phyloP scores from a whole-genome alignment of 2,888 invertebrate genomes.

The Euproctis similis region DNA sequence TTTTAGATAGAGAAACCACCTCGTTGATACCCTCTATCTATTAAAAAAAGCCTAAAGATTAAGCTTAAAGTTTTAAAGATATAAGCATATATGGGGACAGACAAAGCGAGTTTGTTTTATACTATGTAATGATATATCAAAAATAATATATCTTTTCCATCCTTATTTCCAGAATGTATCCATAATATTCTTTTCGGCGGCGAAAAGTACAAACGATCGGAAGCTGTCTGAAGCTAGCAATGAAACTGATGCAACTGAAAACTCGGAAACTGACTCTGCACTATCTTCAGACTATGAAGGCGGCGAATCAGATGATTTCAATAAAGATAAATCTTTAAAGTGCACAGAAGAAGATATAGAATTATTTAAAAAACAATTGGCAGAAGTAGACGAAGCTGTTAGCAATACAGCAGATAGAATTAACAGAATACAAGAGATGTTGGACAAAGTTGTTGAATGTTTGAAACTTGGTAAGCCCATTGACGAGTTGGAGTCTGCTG shows the following conservation, averaged over 20 bases:
- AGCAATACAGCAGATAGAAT: slow-evolving; percentile 73
- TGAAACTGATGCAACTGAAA: slow-evolving; percentile 19
- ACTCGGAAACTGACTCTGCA: slow-evolving; percentile 48
- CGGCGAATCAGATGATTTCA: slow-evolving; percentile 25
- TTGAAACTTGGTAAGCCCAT: slow-evolving; percentile 50
- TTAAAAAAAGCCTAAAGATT: no score
- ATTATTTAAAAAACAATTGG: slow-evolving; percentile 66
- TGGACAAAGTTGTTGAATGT: slow-evolving; percentile 59
- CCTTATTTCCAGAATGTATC: slow-evolving; percentile 71
- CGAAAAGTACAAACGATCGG: slow-evolving; percentile 72
- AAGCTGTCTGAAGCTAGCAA: slow-evolving; percentile 57
- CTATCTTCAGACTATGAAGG: slow-evolving; percentile 35
- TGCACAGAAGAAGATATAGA: slow-evolving; percentile 57
- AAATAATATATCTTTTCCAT: no score
- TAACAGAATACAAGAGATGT: slow-evolving; percentile 67
- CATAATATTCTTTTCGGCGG: slow-evolving; percentile 95
- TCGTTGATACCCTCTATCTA: no score
- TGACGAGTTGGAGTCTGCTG: slow-evolving; percentile 26
- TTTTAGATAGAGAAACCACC: no score
- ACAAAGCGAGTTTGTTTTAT: no score
- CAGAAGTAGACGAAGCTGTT: slow-evolving; percentile 70
- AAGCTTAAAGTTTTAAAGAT: no score
- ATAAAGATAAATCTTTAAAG: slow-evolving; percentile 39
- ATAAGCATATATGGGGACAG: no score
- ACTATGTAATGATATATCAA: no score